A percentile compares a stretch with the other conserved stretches of the same genome.
phyloP scores from a whole-genome alignment of 2,113 vertebrate species.

The Furnarius figulus region DNA sequence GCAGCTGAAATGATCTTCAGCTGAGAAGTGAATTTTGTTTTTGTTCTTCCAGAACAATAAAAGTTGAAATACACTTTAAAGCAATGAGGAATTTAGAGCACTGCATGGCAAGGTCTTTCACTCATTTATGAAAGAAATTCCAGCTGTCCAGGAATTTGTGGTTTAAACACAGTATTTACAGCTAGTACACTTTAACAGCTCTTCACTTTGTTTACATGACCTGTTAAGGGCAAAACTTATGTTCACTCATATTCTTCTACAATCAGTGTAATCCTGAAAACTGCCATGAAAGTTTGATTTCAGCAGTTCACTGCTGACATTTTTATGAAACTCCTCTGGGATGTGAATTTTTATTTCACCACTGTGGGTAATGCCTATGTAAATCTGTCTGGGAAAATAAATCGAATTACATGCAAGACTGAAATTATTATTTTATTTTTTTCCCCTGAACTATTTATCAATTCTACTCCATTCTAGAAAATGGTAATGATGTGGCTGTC shows the following conservation, averaged over 20 bases:
- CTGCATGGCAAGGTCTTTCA: background rate
- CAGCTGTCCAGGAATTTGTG: background rate
- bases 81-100: background rate
- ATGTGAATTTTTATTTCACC: background rate
- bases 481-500: background rate
- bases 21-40: background rate
- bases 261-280: background rate
- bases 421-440: background rate
- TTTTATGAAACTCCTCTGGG: background rate
- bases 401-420: background rate
- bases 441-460: background rate
- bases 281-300: background rate
- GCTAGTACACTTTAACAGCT: background rate
- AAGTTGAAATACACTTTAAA: background rate
- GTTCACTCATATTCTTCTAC: background rate
- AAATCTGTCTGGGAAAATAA: conserved; percentile 9
- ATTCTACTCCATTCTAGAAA: background rate
- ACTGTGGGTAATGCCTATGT: background rate
- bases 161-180: background rate
- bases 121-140: background rate
- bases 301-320: background rate
- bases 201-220: background rate
- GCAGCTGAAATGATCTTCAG: background rate
- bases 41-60: background rate
- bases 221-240: background rate